Evolutionary conservation across 1,140 invertebrate species (phyloP).

Genomic region (Zaprionus tsacasi): DNA sequence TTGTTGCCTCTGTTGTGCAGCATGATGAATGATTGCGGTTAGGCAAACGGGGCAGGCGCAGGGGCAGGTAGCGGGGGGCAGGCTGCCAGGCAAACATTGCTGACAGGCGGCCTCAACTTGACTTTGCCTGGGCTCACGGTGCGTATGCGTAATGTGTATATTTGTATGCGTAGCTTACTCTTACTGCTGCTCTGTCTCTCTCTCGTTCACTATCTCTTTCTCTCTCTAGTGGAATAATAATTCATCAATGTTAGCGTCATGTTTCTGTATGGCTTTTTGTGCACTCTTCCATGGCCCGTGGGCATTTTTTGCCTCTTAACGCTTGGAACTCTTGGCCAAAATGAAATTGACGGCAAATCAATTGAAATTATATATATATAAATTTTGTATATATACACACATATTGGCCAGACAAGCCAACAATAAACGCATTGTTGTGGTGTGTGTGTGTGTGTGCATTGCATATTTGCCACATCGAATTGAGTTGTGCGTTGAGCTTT

Average conservation of each 20-base stretch:
- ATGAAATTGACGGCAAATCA: conserved; percentile 81
- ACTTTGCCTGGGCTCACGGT: conserved; percentile 40
- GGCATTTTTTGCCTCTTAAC: conserved; percentile 47
- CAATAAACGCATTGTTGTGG: conserved; percentile 34
- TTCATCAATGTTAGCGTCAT: conserved; percentile 71
- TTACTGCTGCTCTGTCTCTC: neutral
- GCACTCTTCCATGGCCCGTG: conserved; percentile 22
- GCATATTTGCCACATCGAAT: conserved; percentile 58
- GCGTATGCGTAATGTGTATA: conserved; percentile 70
- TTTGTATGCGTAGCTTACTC: neutral
- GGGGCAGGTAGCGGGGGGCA: neutral
- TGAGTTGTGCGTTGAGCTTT: conserved; percentile 51
- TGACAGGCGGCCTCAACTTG: conserved; percentile 64
- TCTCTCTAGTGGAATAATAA: conserved; percentile 53
- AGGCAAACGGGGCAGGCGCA: conserved; percentile 29
- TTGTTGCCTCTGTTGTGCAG: conserved; percentile 27
- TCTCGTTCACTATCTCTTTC: neutral
- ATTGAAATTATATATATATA: conserved; percentile 62
- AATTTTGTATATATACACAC: conserved; percentile 19
- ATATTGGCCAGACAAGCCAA: neutral
- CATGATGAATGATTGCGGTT: conserved; percentile 79
- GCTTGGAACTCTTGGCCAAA: conserved; percentile 42
- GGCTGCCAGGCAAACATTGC: conserved; percentile 49
- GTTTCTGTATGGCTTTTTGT: conserved; percentile 32
- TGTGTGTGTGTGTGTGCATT: conserved; percentile 35